Evolutionary conservation across 92 coral and sea anemone species (phyloP), one percentile per base, ranked within the genome.

Genomic region (Ricordea florida): DNA sequence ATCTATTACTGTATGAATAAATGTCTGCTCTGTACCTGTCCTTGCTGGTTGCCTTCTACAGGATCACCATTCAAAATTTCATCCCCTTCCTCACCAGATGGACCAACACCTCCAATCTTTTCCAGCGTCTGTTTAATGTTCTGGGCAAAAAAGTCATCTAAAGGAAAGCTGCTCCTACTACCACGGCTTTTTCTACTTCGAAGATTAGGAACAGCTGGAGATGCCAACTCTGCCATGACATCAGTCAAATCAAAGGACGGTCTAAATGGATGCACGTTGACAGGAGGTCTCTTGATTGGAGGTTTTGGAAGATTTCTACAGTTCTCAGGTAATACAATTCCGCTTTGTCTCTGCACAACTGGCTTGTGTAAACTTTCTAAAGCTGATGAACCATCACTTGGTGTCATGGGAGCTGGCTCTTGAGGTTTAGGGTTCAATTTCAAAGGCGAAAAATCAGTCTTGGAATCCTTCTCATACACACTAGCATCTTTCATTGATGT

Each of bases 171-270:
- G 61, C 84, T 88, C 15, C 98, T 85, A 67, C 98, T 93, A 23
- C 84, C 82, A 21, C 85, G 82, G 34, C 98, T 85, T 74, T 79
- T 83, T 61, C 91, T 85, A 28, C 87, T 84, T 40, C 88, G 73
- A 2, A 62, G 17, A 57, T 79, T 79, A 5, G 70, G 66, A 37
- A 76, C 84, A 29, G 42, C 70, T 7, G 98, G 98, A 2, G 97
- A 94, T 11, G 82, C 90, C 33, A 94, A 64, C 69, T 48, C 86
- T 14, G 78, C 90, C 83, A 94, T 55, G 16, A 83, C 98, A 63
- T 94, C 98, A 29, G 92, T 61, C 44, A 91, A 49, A 63, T 91
- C 98, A 82, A 91, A 94, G 2, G 97, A 91, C 3, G 98, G 98
- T 41, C 89, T 89, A 24, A 74, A 75, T 6, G 81, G 82, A 37